A percentile compares a stretch with the other conserved stretches of the same genome.
Conservation (phyloP, 2,888 invertebrate species). For the Crematogaster levior region DNA sequence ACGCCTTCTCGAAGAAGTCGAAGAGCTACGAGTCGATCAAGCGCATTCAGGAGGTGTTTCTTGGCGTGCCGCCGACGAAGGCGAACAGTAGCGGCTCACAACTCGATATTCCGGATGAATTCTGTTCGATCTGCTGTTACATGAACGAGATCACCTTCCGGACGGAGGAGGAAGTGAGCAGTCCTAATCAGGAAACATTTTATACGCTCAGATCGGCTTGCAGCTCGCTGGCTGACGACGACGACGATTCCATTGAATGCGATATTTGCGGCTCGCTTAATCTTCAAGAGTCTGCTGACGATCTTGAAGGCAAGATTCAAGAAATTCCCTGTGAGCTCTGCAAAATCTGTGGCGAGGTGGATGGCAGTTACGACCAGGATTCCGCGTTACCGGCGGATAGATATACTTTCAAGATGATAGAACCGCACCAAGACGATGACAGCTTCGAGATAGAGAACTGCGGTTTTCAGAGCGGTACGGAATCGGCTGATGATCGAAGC, state of each 20-base stretch:
- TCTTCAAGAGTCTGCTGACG: slow-evolving; percentile 74
- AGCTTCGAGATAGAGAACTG: slow-evolving; percentile 81
- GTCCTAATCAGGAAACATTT: slow-evolving; percentile 77
- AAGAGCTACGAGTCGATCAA: slow-evolving; percentile 84
- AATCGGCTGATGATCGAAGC: slow-evolving; percentile 56
- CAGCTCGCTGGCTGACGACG: slow-evolving; percentile 81
- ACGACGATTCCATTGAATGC: slow-evolving; percentile 80
- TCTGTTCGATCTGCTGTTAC: slow-evolving; percentile 82
- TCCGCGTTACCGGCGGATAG: slow-evolving; percentile 34
- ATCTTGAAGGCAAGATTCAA: slow-evolving; percentile 64
- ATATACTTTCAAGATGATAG: slow-evolving; percentile 60
- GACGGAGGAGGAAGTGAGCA: slow-evolving; percentile 65
- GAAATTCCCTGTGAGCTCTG: slow-evolving; percentile 79
- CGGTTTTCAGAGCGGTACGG: slow-evolving; percentile 70
- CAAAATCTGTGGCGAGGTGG: slow-evolving; percentile 82
- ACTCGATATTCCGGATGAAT: slow-evolving; percentile 80
- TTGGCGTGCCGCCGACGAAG: slow-evolving; percentile 73
- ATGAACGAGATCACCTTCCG: slow-evolving; percentile 73
- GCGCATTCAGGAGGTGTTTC: slow-evolving; percentile 74
- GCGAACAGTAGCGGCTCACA: slow-evolving; percentile 75
- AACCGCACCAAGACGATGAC: slow-evolving; percentile 68
- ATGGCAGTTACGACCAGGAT: slow-evolving; percentile 61
- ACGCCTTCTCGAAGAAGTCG: slow-evolving; percentile 80
- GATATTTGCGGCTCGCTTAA: slow-evolving; percentile 83
- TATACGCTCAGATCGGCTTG: slow-evolving; percentile 80